A percentile compares a stretch with the other conserved stretches of the same genome.
These are phyloP conservation scores for Gulo gulo DNA, from an alignment of 2,113 vertebrate species.

Conservation along the genomic window DNA sequence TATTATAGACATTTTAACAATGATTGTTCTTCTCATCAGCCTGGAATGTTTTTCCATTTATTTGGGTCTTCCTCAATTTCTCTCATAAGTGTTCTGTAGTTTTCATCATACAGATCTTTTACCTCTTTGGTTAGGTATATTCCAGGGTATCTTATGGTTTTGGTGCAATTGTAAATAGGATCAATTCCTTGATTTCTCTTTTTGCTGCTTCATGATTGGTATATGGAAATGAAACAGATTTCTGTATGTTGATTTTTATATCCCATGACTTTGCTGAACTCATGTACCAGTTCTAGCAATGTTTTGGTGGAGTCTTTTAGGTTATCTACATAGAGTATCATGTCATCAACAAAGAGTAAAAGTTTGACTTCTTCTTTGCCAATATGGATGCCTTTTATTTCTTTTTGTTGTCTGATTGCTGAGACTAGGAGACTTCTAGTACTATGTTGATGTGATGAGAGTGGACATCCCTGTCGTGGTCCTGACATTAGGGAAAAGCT, in stretches of 20 bases:
- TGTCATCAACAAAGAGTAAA: too few relatives aligned
- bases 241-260: background rate
- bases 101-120: background rate
- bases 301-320: background rate
- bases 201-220: too few relatives aligned
- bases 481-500: too few relatives aligned
- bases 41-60: background rate
- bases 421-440: too few relatives aligned
- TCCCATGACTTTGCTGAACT: background rate
- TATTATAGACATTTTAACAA: background rate
- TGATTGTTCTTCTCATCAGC: background rate
- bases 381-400: too few relatives aligned
- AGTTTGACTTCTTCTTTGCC: too few relatives aligned
- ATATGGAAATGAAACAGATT: background rate
- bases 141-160: too few relatives aligned
- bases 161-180: too few relatives aligned
- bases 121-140: background rate
- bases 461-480: too few relatives aligned
- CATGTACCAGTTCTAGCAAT: background rate
- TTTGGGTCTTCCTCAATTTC: background rate
- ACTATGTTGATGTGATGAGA: too few relatives aligned
- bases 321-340: background rate
- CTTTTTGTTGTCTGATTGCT: too few relatives aligned
- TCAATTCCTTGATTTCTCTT: too few relatives aligned
- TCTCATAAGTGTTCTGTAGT: background rate